phyloP scores from a whole-genome alignment of 2,797 vertebrate species.

The Picus viridis region DNA sequence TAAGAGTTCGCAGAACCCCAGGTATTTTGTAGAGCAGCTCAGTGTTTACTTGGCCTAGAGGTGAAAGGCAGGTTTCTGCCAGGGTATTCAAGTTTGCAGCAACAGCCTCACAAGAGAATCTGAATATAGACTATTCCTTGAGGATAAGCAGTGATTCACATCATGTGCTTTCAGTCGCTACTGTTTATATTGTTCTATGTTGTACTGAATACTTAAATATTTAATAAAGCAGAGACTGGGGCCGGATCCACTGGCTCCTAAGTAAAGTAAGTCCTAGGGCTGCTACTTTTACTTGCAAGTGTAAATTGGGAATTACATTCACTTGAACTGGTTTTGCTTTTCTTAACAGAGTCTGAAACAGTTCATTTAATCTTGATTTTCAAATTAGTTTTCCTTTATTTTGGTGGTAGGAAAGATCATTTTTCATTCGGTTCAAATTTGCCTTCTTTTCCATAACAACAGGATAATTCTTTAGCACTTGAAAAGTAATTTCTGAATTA shows the following conservation, averaged over 20 bases:
- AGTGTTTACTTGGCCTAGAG: not conserved
- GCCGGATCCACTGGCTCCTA: not conserved
- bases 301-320: not conserved
- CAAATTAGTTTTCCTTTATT: not conserved
- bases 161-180: not conserved
- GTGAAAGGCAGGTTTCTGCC: not conserved
- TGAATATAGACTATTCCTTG: not conserved
- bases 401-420: not conserved
- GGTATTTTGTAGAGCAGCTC: not conserved
- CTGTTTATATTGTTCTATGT: not conserved
- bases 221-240: not conserved
- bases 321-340: not conserved
- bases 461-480: not conserved
- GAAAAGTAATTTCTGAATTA: not conserved
- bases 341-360: not conserved
- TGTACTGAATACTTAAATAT: conserved; percentile 4
- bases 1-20: not conserved
- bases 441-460: not conserved
- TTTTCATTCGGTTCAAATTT: not conserved
- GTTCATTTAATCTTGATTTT: not conserved
- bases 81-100: not conserved
- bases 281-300: not conserved
- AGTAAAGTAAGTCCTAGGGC: not conserved
- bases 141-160: not conserved
- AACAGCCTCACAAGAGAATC: not conserved